Conservation (phyloP, 2,888 invertebrate species). For the Tridacna crocea region DNA sequence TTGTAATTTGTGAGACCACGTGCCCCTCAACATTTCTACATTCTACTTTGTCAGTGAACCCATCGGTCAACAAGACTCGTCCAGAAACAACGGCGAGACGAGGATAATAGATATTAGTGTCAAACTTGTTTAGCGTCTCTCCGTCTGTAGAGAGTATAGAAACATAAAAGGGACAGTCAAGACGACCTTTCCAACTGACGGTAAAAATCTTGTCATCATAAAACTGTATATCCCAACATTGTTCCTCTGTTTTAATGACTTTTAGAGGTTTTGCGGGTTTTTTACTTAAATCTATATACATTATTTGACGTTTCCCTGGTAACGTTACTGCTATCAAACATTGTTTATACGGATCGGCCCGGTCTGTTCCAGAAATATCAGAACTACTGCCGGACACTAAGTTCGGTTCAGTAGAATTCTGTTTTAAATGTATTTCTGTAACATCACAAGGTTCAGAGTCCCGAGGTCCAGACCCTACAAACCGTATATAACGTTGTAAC, state of each 20-base stretch:
- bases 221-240: neutral
- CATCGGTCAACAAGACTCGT: neutral
- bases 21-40: neutral
- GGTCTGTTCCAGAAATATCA: slow-evolving; percentile 10
- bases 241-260: neutral
- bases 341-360: neutral
- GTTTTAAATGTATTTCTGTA: slow-evolving; percentile 12
- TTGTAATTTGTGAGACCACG: neutral
- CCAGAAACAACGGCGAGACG: neutral
- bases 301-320: neutral
- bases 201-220: slow-evolving; percentile 11
- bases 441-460: no score
- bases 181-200: neutral
- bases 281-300: neutral
- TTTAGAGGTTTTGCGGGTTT: neutral
- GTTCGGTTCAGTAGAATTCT: slow-evolving; percentile 8
- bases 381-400: slow-evolving; percentile 8
- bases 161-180: neutral
- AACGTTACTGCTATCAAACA: slow-evolving; percentile 6
- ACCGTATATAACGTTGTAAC: slow-evolving; percentile 3
- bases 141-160: neutral
- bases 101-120: neutral
- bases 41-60: neutral
- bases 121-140: neutral
- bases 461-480: slow-evolving; percentile 1